Base-by-base conservation (phyloP, 1,140 invertebrate species). In the Dermatophagoides farinae region DNA sequence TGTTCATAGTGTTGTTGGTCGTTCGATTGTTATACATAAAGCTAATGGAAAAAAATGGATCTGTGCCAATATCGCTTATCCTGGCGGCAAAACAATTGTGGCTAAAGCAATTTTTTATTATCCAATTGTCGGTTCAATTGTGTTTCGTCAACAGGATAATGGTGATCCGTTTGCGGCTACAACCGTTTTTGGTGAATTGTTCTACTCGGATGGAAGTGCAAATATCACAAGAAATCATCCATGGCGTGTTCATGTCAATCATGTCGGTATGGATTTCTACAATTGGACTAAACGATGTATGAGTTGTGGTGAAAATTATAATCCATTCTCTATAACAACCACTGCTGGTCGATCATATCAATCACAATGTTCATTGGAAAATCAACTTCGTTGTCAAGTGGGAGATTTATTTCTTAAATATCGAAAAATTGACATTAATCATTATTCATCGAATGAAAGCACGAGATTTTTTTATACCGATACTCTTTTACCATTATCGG, bases 91-190 rank as follows among this genome's bases (percentile, higher is more conserved):
- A 52, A 66, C 66, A 16, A 65, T 61, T 14, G 70, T 71, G 2
- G 77, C 76, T 0, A 66, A 72, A 10, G 77, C 75, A 1, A 74
- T 67, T 38, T 78, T 79, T 64, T 67, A 71, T 11, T 95, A 89
- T 76, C 90, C 89, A 0, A 77, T 92, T 16, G 87, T 89, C 12
- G 89, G 90, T 0, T 75, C 80, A 63, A 80, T 93, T 51, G 73
- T 90, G 20, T 83, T 95, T 64, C 75, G 85, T n/a, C 90, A 95
- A 70, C 77, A 82, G 6, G 77, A 74, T 31, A 64, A 65, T 10
- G 31, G 8, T 31, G 62, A 68, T 54, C 65, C 65, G 9, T 62
- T 47, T 14, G 41, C 58, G 14, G 72, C 73, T 11, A 74, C 73
- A n/a, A 68, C 69, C 1, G 69, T 80, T n/a, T 72, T 79, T 44